Evolutionary conservation across 2,113 vertebrate species (phyloP).

Genomic region (Nibea coibor): DNA sequence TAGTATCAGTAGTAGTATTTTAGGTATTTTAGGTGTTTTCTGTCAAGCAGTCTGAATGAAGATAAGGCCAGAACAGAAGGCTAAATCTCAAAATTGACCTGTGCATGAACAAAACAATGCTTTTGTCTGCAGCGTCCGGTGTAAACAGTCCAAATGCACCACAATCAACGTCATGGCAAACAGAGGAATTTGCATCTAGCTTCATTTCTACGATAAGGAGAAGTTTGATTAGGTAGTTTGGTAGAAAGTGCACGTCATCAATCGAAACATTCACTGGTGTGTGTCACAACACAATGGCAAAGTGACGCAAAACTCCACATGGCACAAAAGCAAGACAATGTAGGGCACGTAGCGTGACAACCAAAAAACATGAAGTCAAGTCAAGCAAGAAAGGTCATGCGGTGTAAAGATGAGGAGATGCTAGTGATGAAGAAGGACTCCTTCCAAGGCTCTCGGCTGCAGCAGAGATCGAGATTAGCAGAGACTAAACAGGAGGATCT

Average conservation of each 20-base stretch:
- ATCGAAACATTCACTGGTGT: neutral
- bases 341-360: neutral
- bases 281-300: neutral
- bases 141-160: neutral
- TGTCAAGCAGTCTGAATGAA: too few relatives aligned
- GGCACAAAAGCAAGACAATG: neutral
- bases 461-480: conserved; percentile 6
- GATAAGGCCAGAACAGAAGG: too few relatives aligned
- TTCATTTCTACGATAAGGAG: neutral
- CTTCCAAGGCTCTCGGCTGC: neutral
- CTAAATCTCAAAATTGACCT: too few relatives aligned
- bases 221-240: neutral
- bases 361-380: neutral
- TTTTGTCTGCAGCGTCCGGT: neutral
- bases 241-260: neutral
- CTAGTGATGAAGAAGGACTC: neutral
- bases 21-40: too few relatives aligned
- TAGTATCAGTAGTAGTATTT: too few relatives aligned
- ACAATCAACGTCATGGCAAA: neutral
- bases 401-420: neutral
- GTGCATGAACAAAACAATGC: too few relatives aligned
- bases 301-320: neutral
- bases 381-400: neutral
- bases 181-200: neutral
- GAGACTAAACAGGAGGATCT: conserved; percentile 42